phyloP scores from a whole-genome alignment of 2,113 vertebrate genomes.

The Sarotherodon lohbergeri region DNA sequence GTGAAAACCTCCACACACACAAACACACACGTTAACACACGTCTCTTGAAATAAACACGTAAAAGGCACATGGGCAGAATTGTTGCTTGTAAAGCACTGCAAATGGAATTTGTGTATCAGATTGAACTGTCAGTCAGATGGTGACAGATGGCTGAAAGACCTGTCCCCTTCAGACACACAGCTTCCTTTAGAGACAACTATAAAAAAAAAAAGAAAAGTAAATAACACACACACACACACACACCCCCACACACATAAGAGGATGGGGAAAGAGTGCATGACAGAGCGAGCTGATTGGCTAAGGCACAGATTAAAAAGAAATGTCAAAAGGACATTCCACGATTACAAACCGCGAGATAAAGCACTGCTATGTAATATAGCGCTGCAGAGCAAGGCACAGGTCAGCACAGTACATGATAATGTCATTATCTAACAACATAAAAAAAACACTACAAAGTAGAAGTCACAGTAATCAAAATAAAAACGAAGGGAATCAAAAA shows the following conservation, averaged over 20 bases:
- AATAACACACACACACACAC: accelerated
- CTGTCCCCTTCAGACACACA: slow-evolving; percentile 28
- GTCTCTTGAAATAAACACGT: background rate
- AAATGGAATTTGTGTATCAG: slow-evolving; percentile 67
- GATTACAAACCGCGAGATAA: background rate
- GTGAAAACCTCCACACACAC: background rate
- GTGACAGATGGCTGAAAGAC: slow-evolving; percentile 55
- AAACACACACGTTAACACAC: background rate
- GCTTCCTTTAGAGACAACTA: slow-evolving; percentile 1
- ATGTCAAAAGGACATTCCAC: slow-evolving; percentile 34
- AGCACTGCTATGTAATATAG: background rate
- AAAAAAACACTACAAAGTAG: background rate
- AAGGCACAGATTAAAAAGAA: slow-evolving; percentile 13
- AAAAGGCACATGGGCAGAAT: slow-evolving; percentile 4
- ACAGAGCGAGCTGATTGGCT: slow-evolving; percentile 5
- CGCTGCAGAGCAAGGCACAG: background rate
- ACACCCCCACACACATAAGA: background rate
- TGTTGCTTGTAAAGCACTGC: slow-evolving; percentile 45
- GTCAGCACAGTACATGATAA: background rate
- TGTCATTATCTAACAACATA: background rate
- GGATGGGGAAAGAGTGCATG: background rate
- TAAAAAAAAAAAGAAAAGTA: background rate
- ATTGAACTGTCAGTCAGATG: slow-evolving; percentile 62
- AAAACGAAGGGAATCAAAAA: background rate
- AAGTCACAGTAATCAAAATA: background rate